These are phyloP conservation scores for Eutolmus rufibarbis DNA, from an alignment of 2,888 invertebrate species.

Conservation along the genomic window DNA sequence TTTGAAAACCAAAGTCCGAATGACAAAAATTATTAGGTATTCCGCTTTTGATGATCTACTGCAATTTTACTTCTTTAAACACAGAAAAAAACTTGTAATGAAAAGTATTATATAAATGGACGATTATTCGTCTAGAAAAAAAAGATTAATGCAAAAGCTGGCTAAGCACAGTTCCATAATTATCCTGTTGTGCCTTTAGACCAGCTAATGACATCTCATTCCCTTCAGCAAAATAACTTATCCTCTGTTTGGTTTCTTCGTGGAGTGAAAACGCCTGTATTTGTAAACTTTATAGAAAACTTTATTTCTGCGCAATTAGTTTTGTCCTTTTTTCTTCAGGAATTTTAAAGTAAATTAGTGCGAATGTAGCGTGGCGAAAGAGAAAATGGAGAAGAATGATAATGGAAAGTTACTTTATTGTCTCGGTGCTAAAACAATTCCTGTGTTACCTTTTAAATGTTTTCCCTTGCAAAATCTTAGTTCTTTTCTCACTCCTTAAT, in stretches of 20 bases:
- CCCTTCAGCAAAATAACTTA: conserved; percentile 6
- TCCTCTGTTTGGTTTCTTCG: conserved; percentile 21
- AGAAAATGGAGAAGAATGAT: conserved; percentile 28
- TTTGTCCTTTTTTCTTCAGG: not conserved
- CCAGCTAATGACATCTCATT: conserved; percentile 12
- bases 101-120: no score
- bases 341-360: conserved; percentile 31
- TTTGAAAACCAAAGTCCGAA: no score
- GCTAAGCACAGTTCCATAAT: not conserved
- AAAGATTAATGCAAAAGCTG: not conserved
- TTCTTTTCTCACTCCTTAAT: conserved; percentile 8
- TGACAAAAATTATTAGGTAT: no score
- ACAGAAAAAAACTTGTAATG: no score
- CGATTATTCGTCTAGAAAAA: not conserved
- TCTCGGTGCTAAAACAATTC: conserved; percentile 37
- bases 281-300: conserved; percentile 28
- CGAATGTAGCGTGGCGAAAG: conserved; percentile 8
- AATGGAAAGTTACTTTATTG: conserved; percentile 38
- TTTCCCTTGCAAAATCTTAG: conserved; percentile 26
- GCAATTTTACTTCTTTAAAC: no score
- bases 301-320: conserved; percentile 35
- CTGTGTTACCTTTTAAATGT: conserved; percentile 33
- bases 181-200: not conserved
- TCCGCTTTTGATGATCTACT: no score
- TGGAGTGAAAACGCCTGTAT: not conserved